Percentiles rank a stretch among this genome's conserved stretches.
phyloP scores from a whole-genome alignment of 2,888 invertebrate genomes.

The Cosmorhoe ocellata region DNA sequence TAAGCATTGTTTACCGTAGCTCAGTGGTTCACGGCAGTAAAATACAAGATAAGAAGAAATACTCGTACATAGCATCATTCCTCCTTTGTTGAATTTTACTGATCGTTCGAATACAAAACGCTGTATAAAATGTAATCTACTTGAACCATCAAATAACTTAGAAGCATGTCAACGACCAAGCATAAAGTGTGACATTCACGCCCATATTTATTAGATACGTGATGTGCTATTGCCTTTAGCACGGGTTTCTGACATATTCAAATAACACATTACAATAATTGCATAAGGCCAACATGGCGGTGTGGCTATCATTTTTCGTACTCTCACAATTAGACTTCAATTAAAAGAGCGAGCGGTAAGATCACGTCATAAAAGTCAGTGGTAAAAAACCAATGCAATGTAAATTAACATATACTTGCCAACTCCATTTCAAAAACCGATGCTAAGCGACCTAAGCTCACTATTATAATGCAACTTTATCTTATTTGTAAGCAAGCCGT shows the following conservation, averaged over 20 bases:
- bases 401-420: too few relatives aligned
- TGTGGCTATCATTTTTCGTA: too few relatives aligned
- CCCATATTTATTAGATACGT: constrained; percentile 24
- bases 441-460: constrained; percentile 2
- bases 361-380: too few relatives aligned
- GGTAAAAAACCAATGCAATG: too few relatives aligned
- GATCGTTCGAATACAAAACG: constrained; percentile 16
- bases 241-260: neutral
- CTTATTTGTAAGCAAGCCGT: constrained; percentile 33
- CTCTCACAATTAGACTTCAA: too few relatives aligned
- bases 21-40: neutral
- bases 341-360: too few relatives aligned
- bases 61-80: neutral
- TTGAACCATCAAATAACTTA: constrained; percentile 10
- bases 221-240: constrained; percentile 20
- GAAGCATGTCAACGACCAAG: constrained; percentile 14
- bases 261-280: too few relatives aligned
- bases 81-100: constrained; percentile 15
- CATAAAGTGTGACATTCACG: constrained; percentile 19
- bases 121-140: constrained; percentile 13
- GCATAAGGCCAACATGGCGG: too few relatives aligned
- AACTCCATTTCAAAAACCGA: neutral
- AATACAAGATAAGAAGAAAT: constrained; percentile 7
- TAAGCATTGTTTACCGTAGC: constrained; percentile 1
- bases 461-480: constrained; percentile 50